Percentiles rank a stretch among this genome's conserved stretches.
phyloP scores from a whole-genome alignment of 2,113 vertebrate genomes.

The Morphnarchus princeps region DNA sequence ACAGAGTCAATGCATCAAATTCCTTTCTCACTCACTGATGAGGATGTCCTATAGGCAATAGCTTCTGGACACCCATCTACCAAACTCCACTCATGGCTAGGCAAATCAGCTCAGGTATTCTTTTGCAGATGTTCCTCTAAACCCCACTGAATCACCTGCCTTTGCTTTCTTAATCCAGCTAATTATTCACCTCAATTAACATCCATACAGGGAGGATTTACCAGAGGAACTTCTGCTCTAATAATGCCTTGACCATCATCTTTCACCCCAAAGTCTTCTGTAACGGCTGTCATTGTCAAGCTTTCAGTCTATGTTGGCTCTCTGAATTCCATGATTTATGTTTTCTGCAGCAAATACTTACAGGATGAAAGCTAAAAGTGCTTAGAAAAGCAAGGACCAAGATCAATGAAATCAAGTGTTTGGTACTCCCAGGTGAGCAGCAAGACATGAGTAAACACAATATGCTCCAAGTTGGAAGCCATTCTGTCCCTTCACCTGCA shows the following conservation, averaged over 20 bases:
- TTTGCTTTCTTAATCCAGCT: not conserved
- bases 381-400: slow-evolving; percentile 1
- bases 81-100: not conserved
- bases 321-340: not conserved
- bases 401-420: slow-evolving; percentile 18
- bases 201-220: not conserved
- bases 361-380: not conserved
- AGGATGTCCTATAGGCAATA: not conserved
- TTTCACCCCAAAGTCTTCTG: not conserved
- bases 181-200: not conserved
- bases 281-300: not conserved
- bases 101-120: not conserved
- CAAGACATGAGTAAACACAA: not conserved
- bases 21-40: not conserved
- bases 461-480: not conserved
- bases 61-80: not conserved
- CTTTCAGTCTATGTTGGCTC: not conserved
- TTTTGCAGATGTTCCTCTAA: not conserved
- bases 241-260: not conserved
- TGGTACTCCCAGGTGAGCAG: not conserved
- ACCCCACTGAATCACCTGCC: not conserved
- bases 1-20: not conserved
- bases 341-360: not conserved
- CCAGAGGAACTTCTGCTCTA: not conserved
- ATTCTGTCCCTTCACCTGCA: not conserved